Conservation (phyloP, 2,113 vertebrate genomes). For the Aythya baeri region DNA sequence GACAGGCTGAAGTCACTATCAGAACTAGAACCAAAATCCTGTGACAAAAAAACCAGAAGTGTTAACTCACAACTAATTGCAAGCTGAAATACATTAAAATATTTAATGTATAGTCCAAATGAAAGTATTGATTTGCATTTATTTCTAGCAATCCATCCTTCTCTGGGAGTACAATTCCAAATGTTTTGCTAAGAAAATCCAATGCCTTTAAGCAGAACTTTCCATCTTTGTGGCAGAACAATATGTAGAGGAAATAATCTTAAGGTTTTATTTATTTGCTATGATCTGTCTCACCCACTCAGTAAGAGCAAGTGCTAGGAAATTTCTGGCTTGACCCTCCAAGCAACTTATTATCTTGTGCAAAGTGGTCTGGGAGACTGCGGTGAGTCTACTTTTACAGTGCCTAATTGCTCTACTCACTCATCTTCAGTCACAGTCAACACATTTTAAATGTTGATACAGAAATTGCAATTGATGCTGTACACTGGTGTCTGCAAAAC, state of each 20-base stretch:
- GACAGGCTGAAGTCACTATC: constrained; percentile 95
- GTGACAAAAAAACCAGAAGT: neutral
- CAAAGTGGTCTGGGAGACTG: neutral
- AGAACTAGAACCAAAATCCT: constrained; percentile 89
- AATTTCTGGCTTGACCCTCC: neutral
- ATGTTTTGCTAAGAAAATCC: neutral
- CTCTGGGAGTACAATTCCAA: neutral
- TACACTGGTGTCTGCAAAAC: neutral
- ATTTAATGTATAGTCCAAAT: neutral
- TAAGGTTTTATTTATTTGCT: neutral
- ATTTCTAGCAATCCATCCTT: neutral
- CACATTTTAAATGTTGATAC: neutral
- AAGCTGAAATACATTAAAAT: neutral
- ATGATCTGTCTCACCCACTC: neutral
- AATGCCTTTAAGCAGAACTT: neutral
- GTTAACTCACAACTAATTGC: neutral
- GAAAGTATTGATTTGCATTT: neutral
- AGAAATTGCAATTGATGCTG: neutral
- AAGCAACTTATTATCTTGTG: neutral
- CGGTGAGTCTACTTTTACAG: neutral
- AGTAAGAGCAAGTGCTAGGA: neutral
- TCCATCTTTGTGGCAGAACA: neutral
- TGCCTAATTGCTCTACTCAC: neutral
- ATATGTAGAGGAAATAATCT: neutral
- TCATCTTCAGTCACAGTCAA: neutral